Conservation (phyloP, 1,140 invertebrate genomes). For the Ephestia elutella region DNA sequence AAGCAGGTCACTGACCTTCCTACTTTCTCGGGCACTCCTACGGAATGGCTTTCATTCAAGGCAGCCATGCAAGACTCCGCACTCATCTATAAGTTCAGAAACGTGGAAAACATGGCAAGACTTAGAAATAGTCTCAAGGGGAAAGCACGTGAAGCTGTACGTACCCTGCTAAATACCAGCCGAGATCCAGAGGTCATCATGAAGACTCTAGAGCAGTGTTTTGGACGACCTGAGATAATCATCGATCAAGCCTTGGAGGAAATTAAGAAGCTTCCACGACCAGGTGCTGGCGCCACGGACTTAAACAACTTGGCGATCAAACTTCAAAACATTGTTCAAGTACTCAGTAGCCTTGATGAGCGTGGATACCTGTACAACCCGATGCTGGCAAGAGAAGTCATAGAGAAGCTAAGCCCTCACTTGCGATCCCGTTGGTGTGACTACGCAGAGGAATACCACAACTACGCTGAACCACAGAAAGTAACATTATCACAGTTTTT, state of each 20-base stretch:
- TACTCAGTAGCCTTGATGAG: conserved; percentile 5
- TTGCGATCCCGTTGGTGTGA: conserved; percentile 5
- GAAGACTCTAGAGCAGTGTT: not conserved
- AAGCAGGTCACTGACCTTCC: not conserved
- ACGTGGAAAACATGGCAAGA: not conserved
- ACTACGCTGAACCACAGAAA: not conserved
- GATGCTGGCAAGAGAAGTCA: not conserved
- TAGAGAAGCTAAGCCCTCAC: no score
- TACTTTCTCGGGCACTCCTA: not conserved
- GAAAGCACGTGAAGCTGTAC: not conserved
- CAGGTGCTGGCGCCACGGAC: not conserved
- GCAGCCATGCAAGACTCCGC: not conserved
- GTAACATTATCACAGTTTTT: no score
- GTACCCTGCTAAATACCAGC: not conserved
- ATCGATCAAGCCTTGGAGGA: conserved; percentile 5
- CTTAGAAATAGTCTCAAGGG: no score
- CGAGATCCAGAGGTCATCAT: not conserved
- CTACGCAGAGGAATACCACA: not conserved
- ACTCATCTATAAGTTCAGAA: not conserved
- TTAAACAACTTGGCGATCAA: conserved; percentile 8
- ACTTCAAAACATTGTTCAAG: conserved; percentile 11
- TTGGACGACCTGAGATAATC: conserved; percentile 10
- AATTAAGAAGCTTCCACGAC: conserved; percentile 1
- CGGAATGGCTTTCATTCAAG: not conserved
- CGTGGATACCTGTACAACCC: not conserved